These are phyloP conservation scores for Drosophila athabasca DNA, from an alignment of 1,140 invertebrate species.

Conservation along the genomic window DNA sequence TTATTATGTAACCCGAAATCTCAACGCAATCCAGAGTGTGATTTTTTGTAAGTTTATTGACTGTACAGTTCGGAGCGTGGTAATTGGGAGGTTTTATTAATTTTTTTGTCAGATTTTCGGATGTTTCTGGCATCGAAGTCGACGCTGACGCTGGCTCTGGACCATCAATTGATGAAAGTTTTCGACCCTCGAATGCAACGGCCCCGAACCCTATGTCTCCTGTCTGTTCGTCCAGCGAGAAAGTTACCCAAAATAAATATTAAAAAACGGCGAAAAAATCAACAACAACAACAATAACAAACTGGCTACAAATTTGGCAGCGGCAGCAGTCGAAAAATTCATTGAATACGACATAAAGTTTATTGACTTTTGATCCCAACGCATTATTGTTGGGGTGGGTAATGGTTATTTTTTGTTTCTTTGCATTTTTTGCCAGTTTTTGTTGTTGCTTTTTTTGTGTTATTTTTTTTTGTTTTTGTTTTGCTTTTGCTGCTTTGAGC, in stretches of 20 bases:
- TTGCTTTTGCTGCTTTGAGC: slow-evolving; percentile 37
- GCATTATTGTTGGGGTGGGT: slow-evolving; percentile 81
- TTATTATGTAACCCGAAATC: slow-evolving; percentile 75
- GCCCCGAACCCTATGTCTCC: not conserved
- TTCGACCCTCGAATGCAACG: slow-evolving; percentile 30
- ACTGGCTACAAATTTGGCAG: not conserved
- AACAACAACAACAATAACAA: slow-evolving; percentile 24
- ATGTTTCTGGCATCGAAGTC: not conserved
- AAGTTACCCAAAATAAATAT: slow-evolving; percentile 61
- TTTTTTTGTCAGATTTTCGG: not conserved
- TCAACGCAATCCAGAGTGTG: slow-evolving; percentile 48
- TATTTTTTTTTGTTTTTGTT: slow-evolving; percentile 10
- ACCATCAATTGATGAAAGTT: slow-evolving; percentile 45
- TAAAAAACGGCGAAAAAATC: slow-evolving; percentile 31
- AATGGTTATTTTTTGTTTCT: slow-evolving; percentile 56
- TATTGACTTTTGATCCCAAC: slow-evolving; percentile 82
- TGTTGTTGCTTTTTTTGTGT: no score
- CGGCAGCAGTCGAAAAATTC: slow-evolving; percentile 43
- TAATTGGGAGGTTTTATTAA: not conserved
- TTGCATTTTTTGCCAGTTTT: slow-evolving; percentile 13
- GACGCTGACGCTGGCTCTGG: no score
- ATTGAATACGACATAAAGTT: slow-evolving; percentile 63
- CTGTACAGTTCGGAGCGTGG: slow-evolving; percentile 15
- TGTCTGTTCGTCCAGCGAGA: slow-evolving; percentile 39
- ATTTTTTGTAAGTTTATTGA: slow-evolving; percentile 63